Evolutionary conservation across 1,140 invertebrate species (phyloP).

Genomic region (Chironomus tepperi): DNA sequence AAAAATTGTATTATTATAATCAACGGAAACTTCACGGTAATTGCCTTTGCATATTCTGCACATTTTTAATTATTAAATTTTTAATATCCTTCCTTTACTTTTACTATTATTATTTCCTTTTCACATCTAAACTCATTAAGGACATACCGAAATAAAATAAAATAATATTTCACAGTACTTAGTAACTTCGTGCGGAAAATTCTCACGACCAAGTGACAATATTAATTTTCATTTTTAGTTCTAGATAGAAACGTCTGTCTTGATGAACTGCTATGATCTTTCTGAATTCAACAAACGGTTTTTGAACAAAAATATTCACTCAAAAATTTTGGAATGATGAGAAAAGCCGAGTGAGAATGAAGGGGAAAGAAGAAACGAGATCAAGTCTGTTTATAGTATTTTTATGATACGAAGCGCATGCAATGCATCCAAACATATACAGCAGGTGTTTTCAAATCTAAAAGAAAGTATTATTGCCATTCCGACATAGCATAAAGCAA

Average conservation of each 20-base stretch:
- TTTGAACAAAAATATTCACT: too few species aligned
- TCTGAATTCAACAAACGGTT: neutral
- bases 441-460: neutral
- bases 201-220: too few species aligned
- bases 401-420: neutral
- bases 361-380: neutral
- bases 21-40: neutral
- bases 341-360: neutral
- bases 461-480: neutral
- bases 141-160: too few species aligned
- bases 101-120: neutral
- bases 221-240: neutral
- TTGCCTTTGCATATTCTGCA: neutral
- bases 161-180: neutral
- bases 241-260: neutral
- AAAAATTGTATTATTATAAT: neutral
- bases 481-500: neutral
- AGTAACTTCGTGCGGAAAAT: too few species aligned
- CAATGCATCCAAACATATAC: neutral
- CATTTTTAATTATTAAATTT: neutral
- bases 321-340: neutral
- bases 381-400: neutral
- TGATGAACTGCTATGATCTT: neutral
- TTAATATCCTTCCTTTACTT: neutral
- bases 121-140: too few species aligned